Evolutionary conservation across 2,888 invertebrate genomes (phyloP).

Genomic region (Drosophila robusta): DNA sequence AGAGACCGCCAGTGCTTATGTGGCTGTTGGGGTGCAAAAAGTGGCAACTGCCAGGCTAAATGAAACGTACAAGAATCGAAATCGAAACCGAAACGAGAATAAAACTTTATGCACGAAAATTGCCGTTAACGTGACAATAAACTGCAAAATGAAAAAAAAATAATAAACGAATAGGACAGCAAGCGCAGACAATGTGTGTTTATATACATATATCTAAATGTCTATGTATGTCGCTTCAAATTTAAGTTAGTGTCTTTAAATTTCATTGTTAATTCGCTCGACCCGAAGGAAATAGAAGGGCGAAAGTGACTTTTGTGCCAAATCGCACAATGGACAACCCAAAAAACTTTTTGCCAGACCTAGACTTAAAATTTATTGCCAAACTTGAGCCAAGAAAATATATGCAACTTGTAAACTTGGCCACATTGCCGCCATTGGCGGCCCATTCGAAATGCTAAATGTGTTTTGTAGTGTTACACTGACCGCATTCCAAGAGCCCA

Average conservation of each 20-base stretch:
- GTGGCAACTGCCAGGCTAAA: constrained; percentile 61
- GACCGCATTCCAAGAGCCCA: constrained; percentile 72
- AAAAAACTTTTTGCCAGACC: constrained; percentile 53
- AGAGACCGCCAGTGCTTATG: constrained; percentile 23
- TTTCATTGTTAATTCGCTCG: constrained; percentile 67
- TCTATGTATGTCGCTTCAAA: constrained; percentile 31
- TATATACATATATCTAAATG: not conserved
- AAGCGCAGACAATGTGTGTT: constrained; percentile 5
- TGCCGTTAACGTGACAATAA: constrained; percentile 76
- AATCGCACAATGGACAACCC: constrained; percentile 20
- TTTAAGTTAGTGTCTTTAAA: constrained; percentile 72
- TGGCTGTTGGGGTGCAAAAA: constrained; percentile 50
- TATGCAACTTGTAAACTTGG: constrained; percentile 63
- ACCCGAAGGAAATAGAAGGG: not conserved
- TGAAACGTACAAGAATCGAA: constrained; percentile 56
- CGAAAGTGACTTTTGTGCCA: constrained; percentile 22
- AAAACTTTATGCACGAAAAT: constrained; percentile 72
- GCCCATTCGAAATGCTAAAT: constrained; percentile 70
- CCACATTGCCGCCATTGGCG: constrained; percentile 42
- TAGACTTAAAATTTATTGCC: constrained; percentile 70
- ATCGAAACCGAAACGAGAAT: constrained; percentile 58
- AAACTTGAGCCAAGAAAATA: constrained; percentile 63
- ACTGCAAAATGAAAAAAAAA: constrained; percentile 43
- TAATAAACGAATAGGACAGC: constrained; percentile 41
- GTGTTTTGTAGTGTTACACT: constrained; percentile 65